Evolutionary conservation across 1,140 invertebrate species (phyloP), one percentile per base, ranked within the genome.

Genomic region (Drosophila repletoides): DNA sequence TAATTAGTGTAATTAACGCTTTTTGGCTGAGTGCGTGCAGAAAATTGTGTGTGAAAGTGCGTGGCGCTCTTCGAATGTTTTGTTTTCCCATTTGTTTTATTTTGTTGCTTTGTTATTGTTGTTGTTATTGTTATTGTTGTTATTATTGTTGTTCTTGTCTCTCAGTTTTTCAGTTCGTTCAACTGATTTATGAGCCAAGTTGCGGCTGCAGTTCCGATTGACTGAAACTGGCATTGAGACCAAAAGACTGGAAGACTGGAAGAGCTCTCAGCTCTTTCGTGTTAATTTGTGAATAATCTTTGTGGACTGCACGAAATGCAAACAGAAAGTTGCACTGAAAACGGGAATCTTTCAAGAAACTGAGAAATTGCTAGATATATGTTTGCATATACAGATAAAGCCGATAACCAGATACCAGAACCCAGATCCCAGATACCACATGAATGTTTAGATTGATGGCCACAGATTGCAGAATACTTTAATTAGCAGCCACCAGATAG

Each of bases 1-100:
- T 84, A 84, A 84, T 84, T 84, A 84, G 81, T 84, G 80, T 84
- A 84, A 84, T 84, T 84, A 84, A 84, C 80, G 80, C 80, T 84
- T 86, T 84, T 84, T 84, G 80, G 80, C 75, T 86, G 80, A 84
- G 63, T 84, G 80, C 80, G 80, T 84, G 80, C 80, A 84, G 80
- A 84, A 84, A 84, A 86, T 84, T 84, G 80, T 86, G 79, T 84
- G 79, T 84, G 80, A 84, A 84, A 84, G 79, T 84, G 79, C 79
- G 79, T 86, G 80, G 80, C 61, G 71, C 77, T 73, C 73, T 76
- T 70, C 51, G 74, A 45, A 71, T 84, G 53, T 73, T 83, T 64
- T 80, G 24, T 76, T 76, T 83, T 58, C 43, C 67, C 66, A 58
- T 60, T 77, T 55, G 48, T 46, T 52, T 43, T 33, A 17, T 36